Evolutionary conservation across 64 coral and sea anemone genomes (phyloP), one percentile per base, ranked within the genome.

Genomic region (Trachythela sp.): DNA sequence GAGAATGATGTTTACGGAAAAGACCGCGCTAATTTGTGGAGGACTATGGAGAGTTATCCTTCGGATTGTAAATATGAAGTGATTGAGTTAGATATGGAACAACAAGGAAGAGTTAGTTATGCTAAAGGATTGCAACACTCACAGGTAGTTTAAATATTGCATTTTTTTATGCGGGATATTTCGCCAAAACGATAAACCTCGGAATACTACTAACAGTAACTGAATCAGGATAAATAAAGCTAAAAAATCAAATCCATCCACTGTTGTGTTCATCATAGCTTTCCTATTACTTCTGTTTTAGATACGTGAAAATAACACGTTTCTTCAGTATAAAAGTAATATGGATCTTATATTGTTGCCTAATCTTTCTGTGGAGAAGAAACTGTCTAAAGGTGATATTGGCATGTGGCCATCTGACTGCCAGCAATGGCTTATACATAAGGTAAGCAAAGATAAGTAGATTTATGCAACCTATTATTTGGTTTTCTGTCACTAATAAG

Each of bases 361-460:
- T 33, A 93, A 99, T 54, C 45, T 99, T 35, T 76, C 86, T 59
- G 84, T 95, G 18, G 89, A 88, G 18, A 87, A 56, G 39, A 99
- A 99, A 89, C 84, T 85, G 36, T 93, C 85, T 71, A 99, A 92
- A 80, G 95, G 84, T 51, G 54, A 88, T 49, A 91, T 39, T 24
- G 37, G 39, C 11, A 51, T 92, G 14, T 99, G 96, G 96, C 93
- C 93, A 14, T 84, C 89, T 37, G 93, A 99, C 72, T 83, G 89
- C 29, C 96, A 99, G 70, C 87, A 93, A 83, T 99, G 96, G 96
- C 77, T 93, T 18, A 93, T 99, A 45, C 93, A 91, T 39, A 89
- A 95, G 91, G 96, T 99, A 91, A 24, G 29, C 22, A 41, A 50
- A 4, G 11, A 29, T 86, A 86, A n/a, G n/a, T n/a, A n/a, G n/a